Percentiles rank a stretch among this genome's conserved stretches.
These are phyloP conservation scores for Rambutsinella grinnellia DNA, from an alignment of 2,888 invertebrate genomes.

Conservation along the genomic window DNA sequence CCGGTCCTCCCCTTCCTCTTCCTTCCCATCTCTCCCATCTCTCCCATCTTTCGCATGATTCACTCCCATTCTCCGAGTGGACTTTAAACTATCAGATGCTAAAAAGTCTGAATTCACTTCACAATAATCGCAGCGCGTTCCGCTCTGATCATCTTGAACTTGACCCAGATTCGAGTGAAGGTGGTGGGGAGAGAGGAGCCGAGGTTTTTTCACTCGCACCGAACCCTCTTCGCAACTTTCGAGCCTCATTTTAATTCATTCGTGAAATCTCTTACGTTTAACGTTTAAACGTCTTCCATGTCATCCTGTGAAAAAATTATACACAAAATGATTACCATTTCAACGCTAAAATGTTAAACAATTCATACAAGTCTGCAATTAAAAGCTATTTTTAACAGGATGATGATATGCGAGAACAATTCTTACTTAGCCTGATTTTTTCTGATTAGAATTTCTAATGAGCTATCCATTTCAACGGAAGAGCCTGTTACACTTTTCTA, in stretches of 20 bases:
- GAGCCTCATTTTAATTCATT: conserved; percentile 6
- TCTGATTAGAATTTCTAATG: conserved; percentile 4
- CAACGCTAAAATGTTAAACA: neutral
- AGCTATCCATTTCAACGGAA: too few relatives aligned
- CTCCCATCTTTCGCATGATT: too few relatives aligned
- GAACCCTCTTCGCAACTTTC: neutral
- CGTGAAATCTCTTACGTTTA: conserved; percentile 5
- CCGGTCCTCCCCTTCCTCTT: conserved; percentile 13
- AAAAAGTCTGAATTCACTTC: too few relatives aligned
- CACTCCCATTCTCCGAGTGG: too few relatives aligned
- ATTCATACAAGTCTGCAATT: neutral
- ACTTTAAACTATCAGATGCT: too few relatives aligned
- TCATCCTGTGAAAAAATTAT: conserved; percentile 1
- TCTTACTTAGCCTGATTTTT: neutral
- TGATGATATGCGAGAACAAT: neutral
- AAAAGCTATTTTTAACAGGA: neutral
- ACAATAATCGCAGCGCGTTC: neutral
- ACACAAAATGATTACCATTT: conserved; percentile 32
- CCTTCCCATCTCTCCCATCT: too few relatives aligned
- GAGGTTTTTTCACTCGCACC: neutral
- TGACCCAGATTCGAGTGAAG: neutral
- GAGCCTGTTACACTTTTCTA: too few relatives aligned
- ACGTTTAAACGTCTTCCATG: too few relatives aligned
- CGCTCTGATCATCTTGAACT: conserved; percentile 8
- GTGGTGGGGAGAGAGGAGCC: neutral